Evolutionary conservation across 2,113 vertebrate species (phyloP).

Genomic region (Siniperca chuatsi): DNA sequence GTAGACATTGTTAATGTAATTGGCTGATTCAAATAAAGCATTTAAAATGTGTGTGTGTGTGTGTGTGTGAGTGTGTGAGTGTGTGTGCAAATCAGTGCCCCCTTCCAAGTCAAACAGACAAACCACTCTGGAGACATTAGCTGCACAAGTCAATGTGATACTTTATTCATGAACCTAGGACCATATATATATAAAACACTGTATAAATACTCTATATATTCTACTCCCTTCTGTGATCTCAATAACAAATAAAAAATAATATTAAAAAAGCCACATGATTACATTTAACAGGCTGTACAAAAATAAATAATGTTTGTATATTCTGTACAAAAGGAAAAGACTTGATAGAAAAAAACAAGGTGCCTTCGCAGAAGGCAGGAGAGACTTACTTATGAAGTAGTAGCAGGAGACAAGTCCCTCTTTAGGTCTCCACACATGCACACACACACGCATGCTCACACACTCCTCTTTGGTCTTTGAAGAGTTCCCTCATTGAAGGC

Average conservation of each 20-base stretch:
- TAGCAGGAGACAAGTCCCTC: conserved; percentile 84
- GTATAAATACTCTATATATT: conserved; percentile 99
- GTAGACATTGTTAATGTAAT: background rate
- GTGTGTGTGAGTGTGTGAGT: background rate
- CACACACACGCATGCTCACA: conserved; percentile 42
- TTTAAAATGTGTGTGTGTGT: background rate
- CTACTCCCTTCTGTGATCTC: conserved; percentile 92
- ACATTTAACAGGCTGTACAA: conserved; percentile 99
- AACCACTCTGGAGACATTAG: conserved; percentile 52
- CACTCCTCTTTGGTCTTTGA: conserved; percentile 79
- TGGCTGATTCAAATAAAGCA: background rate
- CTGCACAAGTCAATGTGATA: conserved; percentile 81
- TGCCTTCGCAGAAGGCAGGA: conserved; percentile 95
- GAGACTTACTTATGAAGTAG: conserved; percentile 98
- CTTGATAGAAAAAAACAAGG: conserved; percentile 75
- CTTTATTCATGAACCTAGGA: conserved; percentile 87
- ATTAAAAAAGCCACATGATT: conserved; percentile 94
- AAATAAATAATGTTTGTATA: conserved; percentile 97
- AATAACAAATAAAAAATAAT: conserved; percentile 87
- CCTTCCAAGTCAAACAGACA: conserved; percentile 25
- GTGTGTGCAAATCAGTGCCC: background rate
- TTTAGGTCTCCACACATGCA: conserved; percentile 71
- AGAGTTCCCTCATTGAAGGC: conserved; percentile 61
- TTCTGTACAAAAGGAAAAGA: conserved; percentile 85
- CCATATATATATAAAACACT: conserved; percentile 90